These are phyloP conservation scores for Sarcophilus harrisii DNA, from an alignment of 2,797 vertebrate species.

Conservation along the genomic window DNA sequence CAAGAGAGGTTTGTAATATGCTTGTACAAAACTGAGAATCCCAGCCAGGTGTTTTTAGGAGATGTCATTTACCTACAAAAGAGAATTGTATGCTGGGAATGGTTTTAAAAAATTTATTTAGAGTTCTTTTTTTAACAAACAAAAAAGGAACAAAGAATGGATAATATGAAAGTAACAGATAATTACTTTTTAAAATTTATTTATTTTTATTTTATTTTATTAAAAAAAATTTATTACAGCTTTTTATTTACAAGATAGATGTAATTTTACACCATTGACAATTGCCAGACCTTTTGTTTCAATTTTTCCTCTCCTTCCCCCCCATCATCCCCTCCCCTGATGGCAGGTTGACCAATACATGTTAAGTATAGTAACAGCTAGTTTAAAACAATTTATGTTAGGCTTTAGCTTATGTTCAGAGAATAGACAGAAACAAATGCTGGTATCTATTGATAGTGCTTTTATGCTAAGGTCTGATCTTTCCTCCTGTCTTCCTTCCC, in stretches of 20 bases:
- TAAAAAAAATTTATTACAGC: no score
- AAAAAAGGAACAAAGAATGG: conserved; percentile 38
- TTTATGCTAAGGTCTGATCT: not conserved
- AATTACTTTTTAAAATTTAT: no score
- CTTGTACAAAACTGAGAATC: not conserved
- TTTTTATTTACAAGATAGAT: no score
- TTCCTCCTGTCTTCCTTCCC: not conserved
- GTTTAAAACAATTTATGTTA: not conserved
- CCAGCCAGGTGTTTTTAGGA: not conserved
- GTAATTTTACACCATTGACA: no score
- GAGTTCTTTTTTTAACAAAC: not conserved
- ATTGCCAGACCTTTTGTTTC: no score
- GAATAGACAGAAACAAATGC: not conserved
- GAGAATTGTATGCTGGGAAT: not conserved
- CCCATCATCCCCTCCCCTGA: no score
- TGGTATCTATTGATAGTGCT: not conserved
- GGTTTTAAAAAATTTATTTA: conserved; percentile 21
- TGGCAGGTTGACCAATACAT: no score
- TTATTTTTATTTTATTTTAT: no score
- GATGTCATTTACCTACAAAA: not conserved
- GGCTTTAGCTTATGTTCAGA: conserved; percentile 27
- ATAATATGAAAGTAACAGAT: not conserved
- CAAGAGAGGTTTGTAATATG: conserved; percentile 2
- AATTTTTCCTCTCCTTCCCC: no score
- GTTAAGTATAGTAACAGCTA: no score